Percentiles rank a stretch among this genome's conserved stretches.
phyloP scores from a whole-genome alignment of 2,113 vertebrate genomes.

The Catharus bicknelli region DNA sequence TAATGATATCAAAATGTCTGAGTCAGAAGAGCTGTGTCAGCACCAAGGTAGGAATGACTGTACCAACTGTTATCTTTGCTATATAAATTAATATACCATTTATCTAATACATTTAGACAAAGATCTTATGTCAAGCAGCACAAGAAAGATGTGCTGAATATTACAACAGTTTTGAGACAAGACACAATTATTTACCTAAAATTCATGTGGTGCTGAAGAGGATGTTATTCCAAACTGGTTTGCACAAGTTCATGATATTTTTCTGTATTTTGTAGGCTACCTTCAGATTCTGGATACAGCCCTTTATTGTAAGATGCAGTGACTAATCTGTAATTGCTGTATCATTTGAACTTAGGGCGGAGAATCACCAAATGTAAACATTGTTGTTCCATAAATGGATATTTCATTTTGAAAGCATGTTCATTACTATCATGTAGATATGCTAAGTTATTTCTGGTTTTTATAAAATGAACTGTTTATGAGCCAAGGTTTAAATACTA shows the following conservation, averaged over 20 bases:
- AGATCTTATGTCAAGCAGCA: background rate
- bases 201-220: background rate
- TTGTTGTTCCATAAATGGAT: background rate
- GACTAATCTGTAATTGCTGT: background rate
- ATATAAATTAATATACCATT: background rate
- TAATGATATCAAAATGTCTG: background rate
- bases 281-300: background rate
- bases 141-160: background rate
- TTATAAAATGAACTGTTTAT: rapidly evolving
- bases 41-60: background rate
- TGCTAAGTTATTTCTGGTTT: background rate
- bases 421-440: background rate
- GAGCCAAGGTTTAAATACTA: background rate
- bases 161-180: background rate
- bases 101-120: background rate
- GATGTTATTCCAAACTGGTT: background rate
- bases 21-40: background rate
- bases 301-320: background rate
- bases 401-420: background rate
- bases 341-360: background rate
- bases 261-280: background rate
- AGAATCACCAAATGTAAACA: background rate
- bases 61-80: background rate
- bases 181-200: background rate
- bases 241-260: background rate